Evolutionary conservation across 2,888 invertebrate species (phyloP).

Genomic region (Hanleya hanleyi): DNA sequence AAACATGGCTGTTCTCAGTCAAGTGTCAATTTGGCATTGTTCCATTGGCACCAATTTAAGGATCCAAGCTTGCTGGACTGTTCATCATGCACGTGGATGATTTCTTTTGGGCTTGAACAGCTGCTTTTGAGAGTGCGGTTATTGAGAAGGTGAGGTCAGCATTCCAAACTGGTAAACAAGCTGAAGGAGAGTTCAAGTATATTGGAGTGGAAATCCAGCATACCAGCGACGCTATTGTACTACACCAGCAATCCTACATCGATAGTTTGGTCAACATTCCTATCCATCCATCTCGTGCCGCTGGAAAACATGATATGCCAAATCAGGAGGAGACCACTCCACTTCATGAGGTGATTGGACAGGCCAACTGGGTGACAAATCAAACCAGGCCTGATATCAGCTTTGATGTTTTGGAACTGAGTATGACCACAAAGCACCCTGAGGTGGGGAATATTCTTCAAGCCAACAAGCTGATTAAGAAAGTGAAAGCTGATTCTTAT

Average conservation of each 20-base stretch:
- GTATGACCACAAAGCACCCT: not conserved
- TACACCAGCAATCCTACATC: conserved; percentile 18
- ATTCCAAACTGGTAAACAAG: conserved; percentile 28
- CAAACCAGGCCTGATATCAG: conserved; percentile 9
- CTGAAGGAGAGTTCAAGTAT: conserved; percentile 29
- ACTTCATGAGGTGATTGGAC: not conserved
- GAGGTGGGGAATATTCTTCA: not conserved
- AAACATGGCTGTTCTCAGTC: no score
- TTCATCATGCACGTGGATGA: no score
- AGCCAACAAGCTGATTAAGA: not conserved
- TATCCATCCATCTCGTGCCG: not conserved
- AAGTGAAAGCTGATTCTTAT: not conserved
- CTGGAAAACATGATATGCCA: not conserved
- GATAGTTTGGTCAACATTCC: not conserved
- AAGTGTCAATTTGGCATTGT: no score
- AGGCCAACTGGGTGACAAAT: conserved; percentile 12
- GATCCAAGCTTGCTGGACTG: no score
- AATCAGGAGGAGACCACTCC: not conserved
- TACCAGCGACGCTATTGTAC: conserved; percentile 13
- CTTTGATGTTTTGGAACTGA: conserved; percentile 14
- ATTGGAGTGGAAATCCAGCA: conserved; percentile 30
- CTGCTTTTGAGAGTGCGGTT: no score
- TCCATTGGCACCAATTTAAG: no score
- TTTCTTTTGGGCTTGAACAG: no score
- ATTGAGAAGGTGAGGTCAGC: no score